These are phyloP conservation scores for Peribatodes rhomboidaria DNA, from an alignment of 2,888 invertebrate species.

Conservation along the genomic window DNA sequence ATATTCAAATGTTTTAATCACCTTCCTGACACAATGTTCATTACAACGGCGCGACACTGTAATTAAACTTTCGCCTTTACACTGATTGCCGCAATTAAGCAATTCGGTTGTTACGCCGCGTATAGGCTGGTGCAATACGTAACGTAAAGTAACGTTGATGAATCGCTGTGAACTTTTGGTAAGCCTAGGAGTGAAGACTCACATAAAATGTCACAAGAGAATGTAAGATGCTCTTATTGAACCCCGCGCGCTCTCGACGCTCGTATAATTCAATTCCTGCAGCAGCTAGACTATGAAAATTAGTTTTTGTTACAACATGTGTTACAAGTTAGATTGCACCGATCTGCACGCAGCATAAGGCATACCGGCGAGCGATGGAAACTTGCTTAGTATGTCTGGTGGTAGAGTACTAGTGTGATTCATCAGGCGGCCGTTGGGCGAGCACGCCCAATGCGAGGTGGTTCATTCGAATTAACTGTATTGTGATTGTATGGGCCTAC, in stretches of 20 bases:
- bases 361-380: constrained; percentile 12
- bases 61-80: constrained; percentile 7
- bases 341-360: constrained; percentile 1
- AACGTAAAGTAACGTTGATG: no score
- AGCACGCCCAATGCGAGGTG: constrained; percentile 42
- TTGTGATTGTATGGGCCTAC: constrained; percentile 34
- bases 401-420: constrained; percentile 37
- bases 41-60: background rate
- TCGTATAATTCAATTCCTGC: no score
- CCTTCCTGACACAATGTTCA: background rate
- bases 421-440: constrained; percentile 37
- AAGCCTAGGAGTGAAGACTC: no score
- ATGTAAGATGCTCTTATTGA: no score
- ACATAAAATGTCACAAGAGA: no score
- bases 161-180: no score
- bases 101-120: constrained; percentile 2
- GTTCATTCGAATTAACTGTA: constrained; percentile 50
- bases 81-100: constrained; percentile 9
- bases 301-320: background rate
- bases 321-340: background rate
- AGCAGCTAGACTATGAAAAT: background rate
- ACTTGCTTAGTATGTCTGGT: constrained; percentile 30
- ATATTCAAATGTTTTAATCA: constrained; percentile 2
- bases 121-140: background rate
- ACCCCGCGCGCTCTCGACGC: no score